Conservation (phyloP, 2,888 invertebrate genomes). For the Spilosoma lubricipeda region DNA sequence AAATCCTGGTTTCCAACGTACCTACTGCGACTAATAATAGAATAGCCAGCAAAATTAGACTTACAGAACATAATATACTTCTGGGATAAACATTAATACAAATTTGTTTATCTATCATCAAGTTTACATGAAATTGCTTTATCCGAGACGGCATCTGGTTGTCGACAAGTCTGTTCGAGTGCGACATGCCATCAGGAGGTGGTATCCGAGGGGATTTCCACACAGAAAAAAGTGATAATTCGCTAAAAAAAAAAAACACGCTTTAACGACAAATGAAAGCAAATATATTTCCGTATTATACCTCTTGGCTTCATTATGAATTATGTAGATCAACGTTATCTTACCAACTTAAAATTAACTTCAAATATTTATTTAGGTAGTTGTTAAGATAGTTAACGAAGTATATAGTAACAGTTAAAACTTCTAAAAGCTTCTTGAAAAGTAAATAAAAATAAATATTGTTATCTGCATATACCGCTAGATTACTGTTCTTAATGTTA, state of each 20-base stretch:
- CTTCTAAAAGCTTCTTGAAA: neutral
- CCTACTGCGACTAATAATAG: slow-evolving; percentile 28
- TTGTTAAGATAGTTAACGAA: neutral
- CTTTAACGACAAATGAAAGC: neutral
- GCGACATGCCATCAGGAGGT: too few species aligned
- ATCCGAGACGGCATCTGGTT: too few species aligned
- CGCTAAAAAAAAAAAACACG: neutral
- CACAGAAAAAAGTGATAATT: neutral
- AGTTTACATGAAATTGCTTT: neutral
- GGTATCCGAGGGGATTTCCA: too few species aligned
- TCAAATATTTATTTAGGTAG: neutral
- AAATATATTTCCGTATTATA: neutral
- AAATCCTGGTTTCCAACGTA: slow-evolving; percentile 38
- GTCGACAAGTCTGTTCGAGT: too few species aligned
- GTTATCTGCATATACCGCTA: neutral
- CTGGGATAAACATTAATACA: neutral
- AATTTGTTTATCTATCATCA: neutral
- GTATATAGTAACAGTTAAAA: neutral
- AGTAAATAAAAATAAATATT: neutral
- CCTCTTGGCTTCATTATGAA: neutral
- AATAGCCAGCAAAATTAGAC: neutral
- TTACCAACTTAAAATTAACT: neutral
- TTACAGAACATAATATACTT: neutral
- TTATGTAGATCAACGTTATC: neutral
- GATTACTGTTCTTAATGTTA: neutral